Percentiles rank a stretch among this genome's conserved stretches.
Conservation (phyloP, 1,140 invertebrate species). For the Drosophila pandora region DNA sequence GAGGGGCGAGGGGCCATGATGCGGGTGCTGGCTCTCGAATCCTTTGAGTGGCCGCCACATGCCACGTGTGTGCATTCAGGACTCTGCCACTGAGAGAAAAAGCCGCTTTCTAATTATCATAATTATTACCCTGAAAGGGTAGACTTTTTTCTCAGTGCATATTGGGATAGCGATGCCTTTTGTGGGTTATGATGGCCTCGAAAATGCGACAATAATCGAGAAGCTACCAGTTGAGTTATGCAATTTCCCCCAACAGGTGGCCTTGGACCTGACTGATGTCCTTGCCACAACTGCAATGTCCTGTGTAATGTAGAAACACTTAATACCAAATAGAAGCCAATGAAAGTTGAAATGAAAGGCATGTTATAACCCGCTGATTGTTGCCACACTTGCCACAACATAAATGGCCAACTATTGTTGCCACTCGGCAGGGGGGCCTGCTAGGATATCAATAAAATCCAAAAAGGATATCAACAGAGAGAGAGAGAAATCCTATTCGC, state of each 20-base stretch:
- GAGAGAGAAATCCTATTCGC: too few relatives aligned
- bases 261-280: conserved; percentile 9
- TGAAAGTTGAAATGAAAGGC: conserved; percentile 3
- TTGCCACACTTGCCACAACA: conserved; percentile 11
- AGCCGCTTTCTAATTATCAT: too few relatives aligned
- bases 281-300: conserved; percentile 1
- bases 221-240: neutral
- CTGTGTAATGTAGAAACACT: conserved; percentile 22
- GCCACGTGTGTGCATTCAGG: conserved; percentile 6
- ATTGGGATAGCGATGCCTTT: neutral
- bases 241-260: conserved; percentile 1
- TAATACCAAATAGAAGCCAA: conserved; percentile 10
- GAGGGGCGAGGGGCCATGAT: neutral
- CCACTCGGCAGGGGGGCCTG: neutral
- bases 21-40: neutral
- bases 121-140: too few relatives aligned
- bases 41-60: conserved; percentile 3
- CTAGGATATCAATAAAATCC: neutral
- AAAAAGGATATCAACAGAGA: neutral
- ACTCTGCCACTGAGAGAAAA: neutral
- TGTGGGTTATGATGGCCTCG: neutral
- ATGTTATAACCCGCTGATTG: conserved; percentile 24
- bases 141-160: neutral
- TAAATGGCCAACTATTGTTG: neutral
- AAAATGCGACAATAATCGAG: neutral